Evolutionary conservation across 1,140 invertebrate species (phyloP).

Genomic region (Gryon sp.): DNA sequence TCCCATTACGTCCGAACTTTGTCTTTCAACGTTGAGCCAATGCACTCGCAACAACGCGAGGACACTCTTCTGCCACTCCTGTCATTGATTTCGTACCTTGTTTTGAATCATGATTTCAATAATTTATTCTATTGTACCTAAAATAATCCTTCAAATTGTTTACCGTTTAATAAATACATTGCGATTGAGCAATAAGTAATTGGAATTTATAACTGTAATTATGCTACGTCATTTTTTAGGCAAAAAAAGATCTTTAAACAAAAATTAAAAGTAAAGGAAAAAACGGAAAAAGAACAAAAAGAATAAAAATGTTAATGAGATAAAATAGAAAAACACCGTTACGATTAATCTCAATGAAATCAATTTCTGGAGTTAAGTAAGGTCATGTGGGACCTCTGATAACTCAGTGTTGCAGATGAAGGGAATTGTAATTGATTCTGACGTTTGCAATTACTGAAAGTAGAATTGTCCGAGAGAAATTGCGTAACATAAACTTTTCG

Average conservation of each 20-base stretch:
- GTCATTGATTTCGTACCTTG: not conserved
- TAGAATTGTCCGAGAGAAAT: too few species aligned
- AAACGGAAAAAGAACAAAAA: not conserved
- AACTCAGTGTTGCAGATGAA: not conserved
- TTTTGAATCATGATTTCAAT: too few species aligned
- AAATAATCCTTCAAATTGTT: too few species aligned
- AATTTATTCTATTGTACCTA: too few species aligned
- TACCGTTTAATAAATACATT: too few species aligned
- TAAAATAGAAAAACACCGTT: conserved; percentile 10
- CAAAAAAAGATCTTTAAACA: too few species aligned
- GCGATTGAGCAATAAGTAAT: too few species aligned
- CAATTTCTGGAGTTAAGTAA: conserved; percentile 27
- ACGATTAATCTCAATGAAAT: conserved; percentile 50
- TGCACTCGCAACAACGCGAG: conserved; percentile 2
- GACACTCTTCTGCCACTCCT: conserved; percentile 6
- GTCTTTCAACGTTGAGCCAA: conserved; percentile 13
- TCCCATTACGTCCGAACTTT: conserved; percentile 24
- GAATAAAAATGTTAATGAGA: not conserved
- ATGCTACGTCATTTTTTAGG: too few species aligned
- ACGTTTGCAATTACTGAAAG: conserved; percentile 3
- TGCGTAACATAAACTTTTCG: too few species aligned
- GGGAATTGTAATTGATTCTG: conserved; percentile 4
- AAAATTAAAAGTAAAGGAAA: too few species aligned
- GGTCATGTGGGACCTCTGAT: conserved; percentile 14
- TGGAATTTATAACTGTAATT: too few species aligned